Conservation (phyloP, 2,888 invertebrate genomes). For the Sisyra terminalis region DNA sequence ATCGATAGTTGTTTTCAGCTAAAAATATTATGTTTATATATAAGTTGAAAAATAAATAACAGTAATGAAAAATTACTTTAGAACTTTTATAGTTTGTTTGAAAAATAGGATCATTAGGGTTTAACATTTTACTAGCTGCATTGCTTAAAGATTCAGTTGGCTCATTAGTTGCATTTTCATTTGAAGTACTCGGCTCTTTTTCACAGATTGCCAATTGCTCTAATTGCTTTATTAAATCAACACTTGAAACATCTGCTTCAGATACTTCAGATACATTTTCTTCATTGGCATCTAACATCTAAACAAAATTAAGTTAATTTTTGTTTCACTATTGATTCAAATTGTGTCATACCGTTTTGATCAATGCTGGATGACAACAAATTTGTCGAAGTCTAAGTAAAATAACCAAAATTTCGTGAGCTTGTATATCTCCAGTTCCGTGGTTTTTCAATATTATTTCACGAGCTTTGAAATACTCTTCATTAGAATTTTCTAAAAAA, state of each 20-base stretch:
- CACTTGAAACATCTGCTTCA: slow-evolving; percentile 24
- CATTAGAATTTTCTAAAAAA: slow-evolving; percentile 21
- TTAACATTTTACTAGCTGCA: slow-evolving; percentile 43
- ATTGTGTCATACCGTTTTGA: slow-evolving; percentile 36
- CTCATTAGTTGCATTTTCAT: slow-evolving; percentile 15
- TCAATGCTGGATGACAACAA: slow-evolving; percentile 77
- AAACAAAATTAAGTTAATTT: slow-evolving; percentile 6
- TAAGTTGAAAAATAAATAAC: background rate
- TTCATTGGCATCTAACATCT: slow-evolving; percentile 33
- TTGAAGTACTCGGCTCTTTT: slow-evolving; percentile 18
- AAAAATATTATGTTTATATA: background rate
- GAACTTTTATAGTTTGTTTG: slow-evolving; percentile 38
- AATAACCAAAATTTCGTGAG: slow-evolving; percentile 57
- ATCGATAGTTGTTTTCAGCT: slow-evolving; percentile 40
- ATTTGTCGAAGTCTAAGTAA: slow-evolving; percentile 74
- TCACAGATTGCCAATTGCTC: slow-evolving; percentile 39
- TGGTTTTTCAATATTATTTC: slow-evolving; percentile 41
- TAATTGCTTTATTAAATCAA: slow-evolving; percentile 46
- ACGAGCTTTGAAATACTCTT: slow-evolving; percentile 44
- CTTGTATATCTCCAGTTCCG: slow-evolving; percentile 30
- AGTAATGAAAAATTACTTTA: slow-evolving; percentile 31
- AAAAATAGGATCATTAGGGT: slow-evolving; percentile 57
- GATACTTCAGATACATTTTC: slow-evolving; percentile 19
- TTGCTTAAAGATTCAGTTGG: slow-evolving; percentile 33
- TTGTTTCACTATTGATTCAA: background rate